Percentiles rank a stretch among this genome's conserved stretches.
Conservation (phyloP, 2,797 vertebrate genomes). For the Diglossa cyanea region DNA sequence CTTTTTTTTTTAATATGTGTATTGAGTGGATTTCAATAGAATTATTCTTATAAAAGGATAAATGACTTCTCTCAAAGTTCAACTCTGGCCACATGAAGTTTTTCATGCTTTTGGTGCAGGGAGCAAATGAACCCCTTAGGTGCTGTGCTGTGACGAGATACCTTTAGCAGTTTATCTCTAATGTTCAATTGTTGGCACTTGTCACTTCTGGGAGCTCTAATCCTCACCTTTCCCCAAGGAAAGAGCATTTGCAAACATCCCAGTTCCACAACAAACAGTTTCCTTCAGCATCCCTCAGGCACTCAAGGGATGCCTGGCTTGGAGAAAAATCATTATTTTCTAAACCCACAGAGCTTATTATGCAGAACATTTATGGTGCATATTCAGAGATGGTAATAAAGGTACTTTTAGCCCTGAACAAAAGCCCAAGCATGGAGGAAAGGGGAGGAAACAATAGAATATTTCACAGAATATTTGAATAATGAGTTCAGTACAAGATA, state of each 20-base stretch:
- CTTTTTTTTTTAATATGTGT: background rate
- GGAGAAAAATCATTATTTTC: background rate
- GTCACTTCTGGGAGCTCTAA: background rate
- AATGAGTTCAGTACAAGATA: slow-evolving; percentile 30
- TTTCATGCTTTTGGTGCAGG: background rate
- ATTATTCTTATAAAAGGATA: background rate
- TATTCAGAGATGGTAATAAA: background rate
- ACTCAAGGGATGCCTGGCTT: background rate
- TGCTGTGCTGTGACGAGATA: background rate
- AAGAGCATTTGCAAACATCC: background rate
- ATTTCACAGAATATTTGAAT: slow-evolving; percentile 53
- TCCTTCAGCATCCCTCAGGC: background rate
- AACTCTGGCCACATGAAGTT: background rate
- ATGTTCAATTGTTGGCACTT: background rate
- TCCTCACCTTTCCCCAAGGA: background rate
- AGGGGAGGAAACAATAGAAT: background rate
- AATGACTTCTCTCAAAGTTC: background rate
- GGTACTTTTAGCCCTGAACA: slow-evolving; percentile 2
- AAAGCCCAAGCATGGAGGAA: background rate
- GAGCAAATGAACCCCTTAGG: background rate
- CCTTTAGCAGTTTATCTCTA: background rate
- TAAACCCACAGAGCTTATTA: background rate
- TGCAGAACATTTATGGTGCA: background rate
- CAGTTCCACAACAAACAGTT: background rate
- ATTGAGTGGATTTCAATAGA: background rate